Conservation (phyloP, 2,888 invertebrate genomes). For the Biston stratarius region DNA sequence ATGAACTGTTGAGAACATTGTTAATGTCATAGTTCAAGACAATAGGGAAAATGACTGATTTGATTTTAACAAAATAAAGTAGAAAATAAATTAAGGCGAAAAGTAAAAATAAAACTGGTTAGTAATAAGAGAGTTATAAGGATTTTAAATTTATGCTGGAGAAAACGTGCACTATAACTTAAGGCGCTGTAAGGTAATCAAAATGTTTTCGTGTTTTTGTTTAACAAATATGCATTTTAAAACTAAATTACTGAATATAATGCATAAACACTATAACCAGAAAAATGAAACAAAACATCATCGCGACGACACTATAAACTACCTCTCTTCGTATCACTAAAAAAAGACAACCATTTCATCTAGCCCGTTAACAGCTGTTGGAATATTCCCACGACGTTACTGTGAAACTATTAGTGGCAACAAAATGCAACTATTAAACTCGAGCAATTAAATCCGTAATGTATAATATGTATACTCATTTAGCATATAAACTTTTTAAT, state of each 20-base stretch:
- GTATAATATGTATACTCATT: constrained; percentile 16
- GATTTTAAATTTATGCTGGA: too few species aligned
- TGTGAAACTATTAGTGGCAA: constrained; percentile 24
- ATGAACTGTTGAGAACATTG: constrained; percentile 1
- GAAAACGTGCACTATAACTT: too few species aligned
- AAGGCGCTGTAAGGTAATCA: too few species aligned
- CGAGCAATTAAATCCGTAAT: constrained; percentile 27
- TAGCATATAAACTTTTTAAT: constrained; percentile 3
- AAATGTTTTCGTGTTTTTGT: too few species aligned
- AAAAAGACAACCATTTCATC: constrained; percentile 8
- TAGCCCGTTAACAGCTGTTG: constrained; percentile 22
- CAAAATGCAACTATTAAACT: constrained; percentile 31
- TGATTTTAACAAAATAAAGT: too few species aligned
- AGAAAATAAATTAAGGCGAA: too few species aligned
- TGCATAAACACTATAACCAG: neutral
- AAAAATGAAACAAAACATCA: constrained; percentile 11
- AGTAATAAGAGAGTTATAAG: too few species aligned
- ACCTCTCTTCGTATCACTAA: constrained; percentile 5
- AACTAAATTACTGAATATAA: neutral
- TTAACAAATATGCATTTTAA: too few species aligned
- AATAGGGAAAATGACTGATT: too few species aligned
- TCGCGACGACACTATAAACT: constrained; percentile 10
- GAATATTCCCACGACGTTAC: constrained; percentile 27
- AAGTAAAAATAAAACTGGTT: too few species aligned
- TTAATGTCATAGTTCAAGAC: too few species aligned